A percentile compares a stretch with the other conserved stretches of the same genome.
Conservation (phyloP, 2,888 invertebrate species). For the Eupithecia centaureata region DNA sequence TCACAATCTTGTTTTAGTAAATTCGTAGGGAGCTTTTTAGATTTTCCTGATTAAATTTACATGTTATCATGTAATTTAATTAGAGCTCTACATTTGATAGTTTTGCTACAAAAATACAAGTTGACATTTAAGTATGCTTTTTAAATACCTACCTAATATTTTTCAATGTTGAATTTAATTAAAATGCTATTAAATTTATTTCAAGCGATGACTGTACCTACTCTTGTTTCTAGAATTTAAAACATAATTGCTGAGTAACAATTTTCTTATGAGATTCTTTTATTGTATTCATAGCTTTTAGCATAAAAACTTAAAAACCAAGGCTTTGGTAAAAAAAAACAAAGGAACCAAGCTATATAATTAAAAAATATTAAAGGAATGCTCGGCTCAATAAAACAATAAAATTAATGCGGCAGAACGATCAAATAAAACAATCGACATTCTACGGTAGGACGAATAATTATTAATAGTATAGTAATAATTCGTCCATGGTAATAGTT, state of each 20-base stretch:
- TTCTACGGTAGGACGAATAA: too few relatives aligned
- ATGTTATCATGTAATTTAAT: too few relatives aligned
- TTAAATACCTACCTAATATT: background rate
- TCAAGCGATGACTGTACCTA: background rate
- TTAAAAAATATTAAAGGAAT: background rate
- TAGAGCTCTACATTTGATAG: too few relatives aligned
- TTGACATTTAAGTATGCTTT: background rate
- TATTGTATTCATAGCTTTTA: background rate
- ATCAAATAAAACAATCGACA: background rate
- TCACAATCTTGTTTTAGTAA: background rate
- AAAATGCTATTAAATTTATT: background rate
- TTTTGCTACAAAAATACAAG: background rate
- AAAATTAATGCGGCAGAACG: background rate
- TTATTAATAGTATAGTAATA: too few relatives aligned
- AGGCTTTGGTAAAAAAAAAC: constrained; percentile 1
- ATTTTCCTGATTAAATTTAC: background rate
- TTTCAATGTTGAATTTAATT: background rate
- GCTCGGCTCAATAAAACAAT: background rate
- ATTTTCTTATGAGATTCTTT: background rate
- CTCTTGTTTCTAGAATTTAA: background rate
- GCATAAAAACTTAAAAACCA: background rate
- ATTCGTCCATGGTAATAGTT: background rate
- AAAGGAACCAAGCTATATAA: background rate
- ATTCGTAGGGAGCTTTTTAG: background rate
- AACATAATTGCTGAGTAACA: background rate